A percentile compares a stretch with the other conserved stretches of the same genome.
Evolutionary conservation across 2,888 invertebrate genomes (phyloP).

Genomic region (Sabatieria punctata): DNA sequence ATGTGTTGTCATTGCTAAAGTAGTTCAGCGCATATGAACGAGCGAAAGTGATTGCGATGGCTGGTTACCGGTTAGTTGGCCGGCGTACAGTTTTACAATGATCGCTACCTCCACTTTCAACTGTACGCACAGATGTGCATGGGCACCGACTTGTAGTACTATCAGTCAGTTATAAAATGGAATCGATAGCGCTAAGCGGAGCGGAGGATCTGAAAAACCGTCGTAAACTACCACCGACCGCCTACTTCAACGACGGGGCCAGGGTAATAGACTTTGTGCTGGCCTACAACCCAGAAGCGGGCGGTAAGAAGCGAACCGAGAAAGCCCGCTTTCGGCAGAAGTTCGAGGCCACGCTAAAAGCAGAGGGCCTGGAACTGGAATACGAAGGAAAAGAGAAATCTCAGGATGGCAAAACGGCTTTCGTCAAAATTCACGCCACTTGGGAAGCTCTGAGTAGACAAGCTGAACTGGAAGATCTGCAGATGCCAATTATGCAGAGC

Average conservation of each 20-base stretch:
- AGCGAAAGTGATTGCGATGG: no score
- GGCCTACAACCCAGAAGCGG: not conserved
- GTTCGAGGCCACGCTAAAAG: constrained; percentile 7
- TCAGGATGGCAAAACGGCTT: constrained; percentile 6
- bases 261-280: constrained; percentile 1
- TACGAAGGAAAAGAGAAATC: constrained; percentile 6
- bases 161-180: no score
- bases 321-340: constrained; percentile 4
- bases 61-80: no score
- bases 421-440: constrained; percentile 5
- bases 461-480: constrained; percentile 6
- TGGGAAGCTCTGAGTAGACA: constrained; percentile 5
- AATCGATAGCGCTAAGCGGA: no score
- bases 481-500: constrained; percentile 6
- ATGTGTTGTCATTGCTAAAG: no score
- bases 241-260: constrained; percentile 2
- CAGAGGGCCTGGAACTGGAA: constrained; percentile 8
- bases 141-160: no score
- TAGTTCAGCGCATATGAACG: no score
- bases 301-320: not conserved
- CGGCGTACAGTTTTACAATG: no score
- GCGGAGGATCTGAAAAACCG: no score
- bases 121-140: no score
- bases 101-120: no score
- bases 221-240: constrained; percentile 1